Evolutionary conservation across 2,888 invertebrate genomes (phyloP).

Genomic region (Chydorus sphaericus): DNA sequence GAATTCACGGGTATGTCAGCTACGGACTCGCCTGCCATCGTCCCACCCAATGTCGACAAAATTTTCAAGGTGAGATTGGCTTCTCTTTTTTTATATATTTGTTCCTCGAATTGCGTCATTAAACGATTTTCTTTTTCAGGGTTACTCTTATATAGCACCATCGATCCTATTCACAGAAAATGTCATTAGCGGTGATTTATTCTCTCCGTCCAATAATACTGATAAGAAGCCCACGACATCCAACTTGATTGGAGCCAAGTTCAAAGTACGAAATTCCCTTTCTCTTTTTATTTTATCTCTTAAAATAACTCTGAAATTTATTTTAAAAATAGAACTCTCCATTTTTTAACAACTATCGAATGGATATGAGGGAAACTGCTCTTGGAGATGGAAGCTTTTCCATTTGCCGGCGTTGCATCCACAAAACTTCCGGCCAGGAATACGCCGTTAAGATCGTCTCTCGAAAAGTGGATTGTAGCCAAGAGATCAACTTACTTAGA

Average conservation of each 20-base stretch:
- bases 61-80: slow-evolving; percentile 54
- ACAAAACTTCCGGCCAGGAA: slow-evolving; percentile 52
- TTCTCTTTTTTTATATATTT: not conserved
- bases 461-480: slow-evolving; percentile 44
- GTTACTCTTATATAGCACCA: slow-evolving; percentile 91
- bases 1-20: slow-evolving; percentile 89
- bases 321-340: slow-evolving; percentile 47
- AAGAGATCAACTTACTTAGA: slow-evolving; percentile 63
- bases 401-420: slow-evolving; percentile 64
- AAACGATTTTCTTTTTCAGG: slow-evolving; percentile 36
- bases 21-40: slow-evolving; percentile 78
- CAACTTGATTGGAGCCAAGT: slow-evolving; percentile 39
- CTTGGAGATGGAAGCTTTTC: slow-evolving; percentile 83
- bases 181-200: slow-evolving; percentile 54
- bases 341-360: slow-evolving; percentile 71
- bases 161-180: slow-evolving; percentile 72
- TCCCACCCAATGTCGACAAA: slow-evolving; percentile 69
- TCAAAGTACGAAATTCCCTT: slow-evolving; percentile 33
- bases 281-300: too few species aligned
- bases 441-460: slow-evolving; percentile 81
- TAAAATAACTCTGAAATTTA: not conserved
- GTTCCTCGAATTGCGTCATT: not conserved
- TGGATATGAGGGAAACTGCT: slow-evolving; percentile 49
- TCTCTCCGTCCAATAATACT: slow-evolving; percentile 32
- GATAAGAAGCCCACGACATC: slow-evolving; percentile 37